Conservation (phyloP, 2,113 vertebrate genomes). For the Sander vitreus region DNA sequence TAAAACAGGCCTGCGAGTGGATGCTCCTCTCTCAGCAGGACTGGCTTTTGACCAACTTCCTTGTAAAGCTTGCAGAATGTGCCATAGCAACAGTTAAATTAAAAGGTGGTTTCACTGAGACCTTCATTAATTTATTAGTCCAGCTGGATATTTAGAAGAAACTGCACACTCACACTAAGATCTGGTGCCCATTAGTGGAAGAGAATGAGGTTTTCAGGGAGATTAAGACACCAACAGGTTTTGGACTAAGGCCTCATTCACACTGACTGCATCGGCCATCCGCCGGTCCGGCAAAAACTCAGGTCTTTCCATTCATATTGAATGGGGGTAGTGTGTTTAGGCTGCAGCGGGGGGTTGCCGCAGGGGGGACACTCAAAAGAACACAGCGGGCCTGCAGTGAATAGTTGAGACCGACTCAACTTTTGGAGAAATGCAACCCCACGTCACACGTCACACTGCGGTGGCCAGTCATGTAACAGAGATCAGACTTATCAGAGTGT, state of each 20-base stretch:
- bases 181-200: neutral
- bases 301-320: too few relatives aligned
- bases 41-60: conserved; percentile 17
- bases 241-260: neutral
- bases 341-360: too few relatives aligned
- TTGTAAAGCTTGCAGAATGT: conserved; percentile 11
- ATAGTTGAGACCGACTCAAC: too few relatives aligned
- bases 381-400: too few relatives aligned
- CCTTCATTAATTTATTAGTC: conserved; percentile 31
- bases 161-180: neutral
- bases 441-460: too few relatives aligned
- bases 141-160: conserved; percentile 17
- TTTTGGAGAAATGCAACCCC: too few relatives aligned
- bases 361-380: too few relatives aligned
- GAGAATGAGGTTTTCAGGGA: neutral
- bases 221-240: neutral
- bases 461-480: too few relatives aligned
- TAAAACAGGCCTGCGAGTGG: neutral
- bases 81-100: conserved; percentile 24
- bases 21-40: conserved; percentile 5
- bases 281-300: too few relatives aligned
- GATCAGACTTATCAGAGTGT: too few relatives aligned
- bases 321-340: too few relatives aligned
- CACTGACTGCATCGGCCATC: too few relatives aligned
- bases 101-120: conserved; percentile 22